Evolutionary conservation across 2,888 invertebrate species (phyloP).

Genomic region (Thelaira solivaga): DNA sequence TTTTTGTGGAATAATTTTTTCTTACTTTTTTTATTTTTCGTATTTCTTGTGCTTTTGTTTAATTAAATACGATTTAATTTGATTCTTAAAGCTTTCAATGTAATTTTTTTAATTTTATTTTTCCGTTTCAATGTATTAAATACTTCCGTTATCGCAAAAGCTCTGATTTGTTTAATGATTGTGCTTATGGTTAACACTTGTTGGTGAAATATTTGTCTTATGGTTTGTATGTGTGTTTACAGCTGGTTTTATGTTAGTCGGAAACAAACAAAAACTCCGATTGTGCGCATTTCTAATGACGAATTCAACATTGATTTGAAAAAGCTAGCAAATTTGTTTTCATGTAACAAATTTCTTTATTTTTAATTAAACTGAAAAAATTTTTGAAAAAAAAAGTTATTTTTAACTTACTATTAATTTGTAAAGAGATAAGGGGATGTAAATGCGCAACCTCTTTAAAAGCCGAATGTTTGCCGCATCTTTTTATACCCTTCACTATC

Average conservation of each 20-base stretch:
- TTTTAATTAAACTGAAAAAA: too few relatives aligned
- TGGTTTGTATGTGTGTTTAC: too few relatives aligned
- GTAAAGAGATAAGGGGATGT: too few relatives aligned
- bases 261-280: background rate
- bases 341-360: too few relatives aligned
- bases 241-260: background rate
- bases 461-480: too few relatives aligned
- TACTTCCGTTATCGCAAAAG: background rate
- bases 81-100: background rate
- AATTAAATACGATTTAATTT: background rate
- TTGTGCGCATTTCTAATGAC: constrained; percentile 27
- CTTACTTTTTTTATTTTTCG: background rate
- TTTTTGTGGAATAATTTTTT: background rate
- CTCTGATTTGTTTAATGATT: constrained; percentile 13
- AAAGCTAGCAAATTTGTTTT: too few relatives aligned
- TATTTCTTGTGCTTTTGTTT: background rate
- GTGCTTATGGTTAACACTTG: constrained; percentile 12
- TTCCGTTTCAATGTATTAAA: background rate
- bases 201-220: too few relatives aligned
- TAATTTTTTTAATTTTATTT: background rate
- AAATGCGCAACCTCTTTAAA: too few relatives aligned
- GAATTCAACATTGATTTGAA: too few relatives aligned
- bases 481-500: too few relatives aligned
- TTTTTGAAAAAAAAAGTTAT: too few relatives aligned
- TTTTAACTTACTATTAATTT: too few relatives aligned